Evolutionary conservation across 2,888 invertebrate genomes (phyloP).

Genomic region (Hypsopygia costalis): DNA sequence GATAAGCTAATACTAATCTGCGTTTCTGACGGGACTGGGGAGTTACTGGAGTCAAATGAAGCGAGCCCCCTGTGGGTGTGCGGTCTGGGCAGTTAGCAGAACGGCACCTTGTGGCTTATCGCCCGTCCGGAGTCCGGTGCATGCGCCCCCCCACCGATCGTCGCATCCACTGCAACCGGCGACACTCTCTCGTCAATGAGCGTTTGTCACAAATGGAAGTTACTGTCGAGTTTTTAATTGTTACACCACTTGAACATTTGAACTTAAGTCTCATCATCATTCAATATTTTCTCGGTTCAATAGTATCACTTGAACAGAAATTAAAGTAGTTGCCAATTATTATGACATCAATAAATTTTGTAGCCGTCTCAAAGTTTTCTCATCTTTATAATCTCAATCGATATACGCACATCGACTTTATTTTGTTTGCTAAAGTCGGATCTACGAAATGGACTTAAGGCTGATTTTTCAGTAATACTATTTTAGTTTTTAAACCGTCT

Average conservation of each 20-base stretch:
- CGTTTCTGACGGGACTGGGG: constrained; percentile 33
- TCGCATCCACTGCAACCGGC: not conserved
- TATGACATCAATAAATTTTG: no score
- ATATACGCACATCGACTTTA: constrained; percentile 3
- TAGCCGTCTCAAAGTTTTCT: not conserved
- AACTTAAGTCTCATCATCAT: no score
- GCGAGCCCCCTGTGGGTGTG: constrained; percentile 28
- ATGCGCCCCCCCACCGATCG: not conserved
- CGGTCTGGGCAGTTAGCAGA: constrained; percentile 44
- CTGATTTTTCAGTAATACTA: constrained; percentile 12
- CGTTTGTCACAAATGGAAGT: no score
- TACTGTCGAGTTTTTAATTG: no score
- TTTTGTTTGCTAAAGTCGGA: constrained; percentile 3
- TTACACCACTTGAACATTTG: no score
- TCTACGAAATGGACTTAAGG: constrained; percentile 10
- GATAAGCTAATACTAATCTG: constrained; percentile 44
- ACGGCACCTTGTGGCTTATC: constrained; percentile 62
- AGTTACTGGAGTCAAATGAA: constrained; percentile 40
- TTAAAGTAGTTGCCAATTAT: no score
- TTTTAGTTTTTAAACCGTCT: constrained; percentile 49
- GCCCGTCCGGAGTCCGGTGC: constrained; percentile 36
- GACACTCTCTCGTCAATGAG: not conserved
- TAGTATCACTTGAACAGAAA: no score
- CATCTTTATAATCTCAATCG: constrained; percentile 11
- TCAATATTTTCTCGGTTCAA: no score